Evolutionary conservation across 2,113 vertebrate species (phyloP).

Genomic region (Ptyas mucosa): DNA sequence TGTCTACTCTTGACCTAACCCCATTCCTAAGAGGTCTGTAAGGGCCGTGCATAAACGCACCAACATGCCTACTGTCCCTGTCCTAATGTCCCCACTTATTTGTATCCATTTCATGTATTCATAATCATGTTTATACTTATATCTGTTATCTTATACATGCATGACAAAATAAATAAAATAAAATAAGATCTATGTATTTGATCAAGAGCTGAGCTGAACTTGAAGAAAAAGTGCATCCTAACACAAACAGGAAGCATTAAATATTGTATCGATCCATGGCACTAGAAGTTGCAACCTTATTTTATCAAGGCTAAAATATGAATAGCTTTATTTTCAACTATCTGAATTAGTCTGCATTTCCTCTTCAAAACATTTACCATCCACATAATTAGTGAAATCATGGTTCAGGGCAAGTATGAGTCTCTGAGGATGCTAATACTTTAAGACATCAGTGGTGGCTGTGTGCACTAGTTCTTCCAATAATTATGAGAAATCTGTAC

Average conservation of each 20-base stretch:
- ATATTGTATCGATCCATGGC: not conserved
- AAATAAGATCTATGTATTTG: not conserved
- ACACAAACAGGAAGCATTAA: not conserved
- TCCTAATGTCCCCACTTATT: no score
- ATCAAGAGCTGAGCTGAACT: not conserved
- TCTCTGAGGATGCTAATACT: not conserved
- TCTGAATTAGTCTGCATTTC: not conserved
- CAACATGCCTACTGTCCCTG: no score
- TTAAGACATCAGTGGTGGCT: not conserved
- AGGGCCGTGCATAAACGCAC: no score
- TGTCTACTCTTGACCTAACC: no score
- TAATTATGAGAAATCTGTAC: not conserved
- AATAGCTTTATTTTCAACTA: not conserved
- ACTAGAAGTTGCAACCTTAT: not conserved
- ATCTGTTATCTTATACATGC: no score
- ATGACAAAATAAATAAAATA: no score
- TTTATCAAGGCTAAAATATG: not conserved
- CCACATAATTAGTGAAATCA: not conserved
- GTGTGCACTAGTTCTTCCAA: constrained; percentile 5
- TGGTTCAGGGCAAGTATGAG: not conserved
- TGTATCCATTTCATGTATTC: no score
- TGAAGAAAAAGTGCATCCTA: not conserved
- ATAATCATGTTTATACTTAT: no score
- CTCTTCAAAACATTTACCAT: not conserved
- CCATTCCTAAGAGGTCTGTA: no score